Evolutionary conservation across 2,888 invertebrate genomes (phyloP).

Genomic region (Eristalis arbustorum): DNA sequence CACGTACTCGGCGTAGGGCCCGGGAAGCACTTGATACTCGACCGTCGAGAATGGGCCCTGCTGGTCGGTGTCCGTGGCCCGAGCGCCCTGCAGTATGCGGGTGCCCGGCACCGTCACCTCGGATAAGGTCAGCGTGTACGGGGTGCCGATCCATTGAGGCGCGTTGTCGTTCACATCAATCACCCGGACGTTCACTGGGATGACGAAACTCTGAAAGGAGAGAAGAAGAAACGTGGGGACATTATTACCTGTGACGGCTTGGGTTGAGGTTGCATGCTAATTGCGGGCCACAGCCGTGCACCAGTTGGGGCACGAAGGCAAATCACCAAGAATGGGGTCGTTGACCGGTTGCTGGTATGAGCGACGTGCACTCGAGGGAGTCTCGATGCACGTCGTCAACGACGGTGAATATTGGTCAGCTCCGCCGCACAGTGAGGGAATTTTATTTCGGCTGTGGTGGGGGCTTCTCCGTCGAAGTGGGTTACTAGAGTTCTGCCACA

Average conservation of each 20-base stretch:
- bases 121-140: conserved; percentile 90
- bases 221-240: background rate
- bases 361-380: conserved; percentile 6
- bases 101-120: conserved; percentile 88
- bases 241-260: background rate
- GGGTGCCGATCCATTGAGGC: conserved; percentile 90
- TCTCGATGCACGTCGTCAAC: background rate
- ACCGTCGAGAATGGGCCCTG: conserved; percentile 93
- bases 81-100: conserved; percentile 88
- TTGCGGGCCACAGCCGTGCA: conserved; percentile 1
- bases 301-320: background rate
- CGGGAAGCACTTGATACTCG: conserved; percentile 89
- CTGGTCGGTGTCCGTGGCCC: conserved; percentile 92
- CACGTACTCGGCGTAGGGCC: conserved; percentile 89
- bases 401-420: conserved; percentile 30
- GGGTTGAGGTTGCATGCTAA: conserved; percentile 23
- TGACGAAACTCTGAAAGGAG: conserved; percentile 77
- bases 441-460: conserved; percentile 3
- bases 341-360: conserved; percentile 39
- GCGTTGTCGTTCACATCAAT: conserved; percentile 96
- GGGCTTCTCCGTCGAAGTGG: conserved; percentile 9
- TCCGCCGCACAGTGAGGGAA: conserved; percentile 1
- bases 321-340: conserved; percentile 23
- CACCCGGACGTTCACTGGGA: conserved; percentile 83
- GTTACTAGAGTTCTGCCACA: conserved; percentile 38